These are phyloP conservation scores for Euura saliciscinereae DNA, from an alignment of 1,140 invertebrate genomes.

Conservation along the genomic window DNA sequence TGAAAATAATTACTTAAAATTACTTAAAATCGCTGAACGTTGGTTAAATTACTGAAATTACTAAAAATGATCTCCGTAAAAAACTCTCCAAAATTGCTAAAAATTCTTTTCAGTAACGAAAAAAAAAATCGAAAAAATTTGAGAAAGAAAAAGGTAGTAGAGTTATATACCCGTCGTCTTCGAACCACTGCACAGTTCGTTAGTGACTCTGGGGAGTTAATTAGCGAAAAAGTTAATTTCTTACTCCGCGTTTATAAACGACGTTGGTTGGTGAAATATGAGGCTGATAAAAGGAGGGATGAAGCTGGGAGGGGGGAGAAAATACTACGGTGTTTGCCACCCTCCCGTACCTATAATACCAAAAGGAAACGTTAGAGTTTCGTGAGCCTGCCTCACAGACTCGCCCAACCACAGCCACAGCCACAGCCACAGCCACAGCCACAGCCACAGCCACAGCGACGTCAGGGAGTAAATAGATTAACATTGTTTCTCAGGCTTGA, in stretches of 20 bases:
- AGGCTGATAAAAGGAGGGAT: slow-evolving; percentile 54
- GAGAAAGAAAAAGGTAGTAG: slow-evolving; percentile 9
- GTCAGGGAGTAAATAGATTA: slow-evolving; percentile 46
- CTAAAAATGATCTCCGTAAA: too few relatives aligned
- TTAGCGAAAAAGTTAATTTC: slow-evolving; percentile 60
- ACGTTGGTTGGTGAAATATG: slow-evolving; percentile 50
- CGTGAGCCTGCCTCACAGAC: slow-evolving; percentile 25
- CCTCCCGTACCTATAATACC: too few relatives aligned
- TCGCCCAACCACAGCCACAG: slow-evolving; percentile 11
- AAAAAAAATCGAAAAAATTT: too few relatives aligned
- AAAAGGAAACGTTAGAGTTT: neutral
- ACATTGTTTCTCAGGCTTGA: slow-evolving; percentile 42
- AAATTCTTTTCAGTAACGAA: too few relatives aligned
- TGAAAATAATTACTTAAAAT: too few relatives aligned
- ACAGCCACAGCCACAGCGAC: slow-evolving; percentile 2
- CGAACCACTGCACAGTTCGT: slow-evolving; percentile 43
- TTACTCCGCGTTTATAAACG: slow-evolving; percentile 50
- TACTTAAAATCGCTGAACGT: too few relatives aligned
- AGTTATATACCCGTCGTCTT: slow-evolving; percentile 38
- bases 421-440: neutral
- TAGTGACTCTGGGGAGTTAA: slow-evolving; percentile 54
- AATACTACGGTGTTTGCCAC: too few relatives aligned
- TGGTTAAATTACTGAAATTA: too few relatives aligned
- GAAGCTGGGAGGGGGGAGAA: slow-evolving; percentile 41
- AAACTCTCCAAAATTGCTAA: too few relatives aligned